Base-by-base conservation (phyloP, 2,888 invertebrate genomes). In the Elmis aenea region DNA sequence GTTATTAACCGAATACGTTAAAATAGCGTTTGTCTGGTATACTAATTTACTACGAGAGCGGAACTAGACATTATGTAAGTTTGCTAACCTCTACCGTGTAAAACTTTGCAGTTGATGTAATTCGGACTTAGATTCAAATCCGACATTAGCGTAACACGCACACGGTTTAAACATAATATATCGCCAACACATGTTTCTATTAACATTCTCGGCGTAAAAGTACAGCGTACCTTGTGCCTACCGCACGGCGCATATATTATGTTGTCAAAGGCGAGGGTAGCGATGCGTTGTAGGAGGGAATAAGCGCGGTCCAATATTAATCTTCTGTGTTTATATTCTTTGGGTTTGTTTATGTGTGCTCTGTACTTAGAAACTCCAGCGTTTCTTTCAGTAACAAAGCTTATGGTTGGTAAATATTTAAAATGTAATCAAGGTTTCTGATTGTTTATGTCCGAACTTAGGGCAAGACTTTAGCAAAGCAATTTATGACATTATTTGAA, bases 341-440 rank as follows among this genome's bases (percentile, higher is more conserved):
- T 42, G 26, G 33, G 33, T 33, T 42, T 42, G 42, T 42, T 42
- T 42, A 42, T 38, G 42, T 23, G 42, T 33, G 23, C 5, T 6
- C 28, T 42, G 33, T 42, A 38, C 36, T 41, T 31, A 22, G 25
- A 36, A 41, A 41, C 36, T 41, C 24, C 25, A 27, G 34, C 16
- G 31, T 38, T 42, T 38, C 42, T 38, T 32, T 42, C 33, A 18
- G 18, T 8, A 18, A 18, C 8, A 42, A 38, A 42, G 38, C 42
- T 42, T 38, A 38, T 36, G 36, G 8, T 23, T 15, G 37, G 33
- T 42, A 42, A 42, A 42, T 42, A 42, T 42, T 42, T 42, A 42
- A 42, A 42, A 42, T 38, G 42, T 42, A 42, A 42, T 42, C 42
- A 42, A 37, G 42, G 36, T 42, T 33, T 37, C 33, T 33, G 36